Percentiles rank a stretch among this genome's conserved stretches.
Conservation (phyloP, 2,888 invertebrate genomes). For the Sussaba pulchella region DNA sequence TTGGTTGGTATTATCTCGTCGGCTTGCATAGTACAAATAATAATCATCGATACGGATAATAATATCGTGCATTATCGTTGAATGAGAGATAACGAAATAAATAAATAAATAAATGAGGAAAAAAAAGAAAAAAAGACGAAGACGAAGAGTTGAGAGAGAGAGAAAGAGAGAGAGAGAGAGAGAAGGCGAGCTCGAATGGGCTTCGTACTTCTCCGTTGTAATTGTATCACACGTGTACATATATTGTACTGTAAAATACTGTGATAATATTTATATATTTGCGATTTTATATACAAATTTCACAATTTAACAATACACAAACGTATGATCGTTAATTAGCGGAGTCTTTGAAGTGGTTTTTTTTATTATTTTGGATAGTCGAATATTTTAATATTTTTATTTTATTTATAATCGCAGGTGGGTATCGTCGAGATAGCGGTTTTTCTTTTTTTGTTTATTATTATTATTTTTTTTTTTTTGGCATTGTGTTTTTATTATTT, state of each 20-base stretch:
- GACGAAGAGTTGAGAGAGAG: constrained; percentile 36
- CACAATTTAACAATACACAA: constrained; percentile 69
- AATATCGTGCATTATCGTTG: constrained; percentile 59
- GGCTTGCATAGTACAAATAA: constrained; percentile 78
- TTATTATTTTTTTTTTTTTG: constrained; percentile 41
- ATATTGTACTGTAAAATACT: constrained; percentile 82
- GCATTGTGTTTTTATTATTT: constrained; percentile 27
- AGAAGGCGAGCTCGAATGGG: constrained; percentile 27
- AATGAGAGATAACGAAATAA: constrained; percentile 25
- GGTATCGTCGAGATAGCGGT: constrained; percentile 48
- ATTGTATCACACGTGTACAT: constrained; percentile 81
- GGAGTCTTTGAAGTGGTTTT: constrained; percentile 54
- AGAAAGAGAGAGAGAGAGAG: constrained; percentile 40
- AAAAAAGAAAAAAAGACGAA: constrained; percentile 29
- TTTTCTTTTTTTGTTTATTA: constrained; percentile 44
- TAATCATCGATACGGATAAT: constrained; percentile 73
- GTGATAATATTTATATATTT: constrained; percentile 83
- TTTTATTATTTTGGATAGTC: constrained; percentile 42
- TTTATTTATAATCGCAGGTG: constrained; percentile 34
- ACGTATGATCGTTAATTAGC: constrained; percentile 65
- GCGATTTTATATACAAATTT: constrained; percentile 64
- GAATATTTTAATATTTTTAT: neutral
- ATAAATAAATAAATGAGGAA: neutral
- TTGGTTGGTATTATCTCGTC: constrained; percentile 72
- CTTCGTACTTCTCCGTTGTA: constrained; percentile 55